phyloP scores from a whole-genome alignment of 2,113 vertebrate species.

The Scytalopus superciliaris region DNA sequence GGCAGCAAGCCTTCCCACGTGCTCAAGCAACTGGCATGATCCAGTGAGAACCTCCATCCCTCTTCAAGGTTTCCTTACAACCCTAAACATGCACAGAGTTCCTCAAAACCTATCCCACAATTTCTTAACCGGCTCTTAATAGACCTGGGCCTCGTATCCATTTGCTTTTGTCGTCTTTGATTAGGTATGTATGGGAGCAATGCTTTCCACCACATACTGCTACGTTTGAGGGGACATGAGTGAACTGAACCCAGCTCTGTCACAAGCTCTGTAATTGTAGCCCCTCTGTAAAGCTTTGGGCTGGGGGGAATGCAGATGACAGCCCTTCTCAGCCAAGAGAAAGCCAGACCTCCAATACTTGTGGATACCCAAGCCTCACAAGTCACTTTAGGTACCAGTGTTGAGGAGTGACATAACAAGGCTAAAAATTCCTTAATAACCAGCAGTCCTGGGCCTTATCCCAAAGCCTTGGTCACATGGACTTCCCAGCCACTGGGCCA shows the following conservation, averaged over 20 bases:
- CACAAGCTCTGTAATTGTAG: accelerated
- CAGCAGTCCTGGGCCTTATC: not conserved
- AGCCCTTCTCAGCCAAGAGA: not conserved
- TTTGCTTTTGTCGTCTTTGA: not conserved
- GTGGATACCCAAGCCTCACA: accelerated
- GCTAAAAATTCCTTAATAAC: not conserved
- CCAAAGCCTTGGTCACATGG: not conserved
- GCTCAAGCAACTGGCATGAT: not conserved
- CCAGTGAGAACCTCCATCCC: not conserved
- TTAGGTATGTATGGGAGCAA: not conserved
- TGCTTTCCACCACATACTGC: not conserved
- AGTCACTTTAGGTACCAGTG: not conserved
- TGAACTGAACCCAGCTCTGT: not conserved
- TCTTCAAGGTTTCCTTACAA: not conserved
- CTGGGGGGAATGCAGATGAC: not conserved
- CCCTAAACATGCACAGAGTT: accelerated
- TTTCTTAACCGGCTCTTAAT: not conserved
- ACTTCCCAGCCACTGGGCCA: not conserved
- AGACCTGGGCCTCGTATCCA: not conserved
- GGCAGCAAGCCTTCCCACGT: not conserved
- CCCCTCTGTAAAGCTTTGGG: not conserved
- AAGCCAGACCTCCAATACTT: not conserved
- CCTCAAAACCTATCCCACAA: not conserved
- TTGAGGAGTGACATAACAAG: not conserved
- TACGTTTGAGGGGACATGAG: accelerated